A percentile compares a stretch with the other conserved stretches of the same genome.
Evolutionary conservation across 2,888 invertebrate species (phyloP).

Genomic region (Papilio elwesi): DNA sequence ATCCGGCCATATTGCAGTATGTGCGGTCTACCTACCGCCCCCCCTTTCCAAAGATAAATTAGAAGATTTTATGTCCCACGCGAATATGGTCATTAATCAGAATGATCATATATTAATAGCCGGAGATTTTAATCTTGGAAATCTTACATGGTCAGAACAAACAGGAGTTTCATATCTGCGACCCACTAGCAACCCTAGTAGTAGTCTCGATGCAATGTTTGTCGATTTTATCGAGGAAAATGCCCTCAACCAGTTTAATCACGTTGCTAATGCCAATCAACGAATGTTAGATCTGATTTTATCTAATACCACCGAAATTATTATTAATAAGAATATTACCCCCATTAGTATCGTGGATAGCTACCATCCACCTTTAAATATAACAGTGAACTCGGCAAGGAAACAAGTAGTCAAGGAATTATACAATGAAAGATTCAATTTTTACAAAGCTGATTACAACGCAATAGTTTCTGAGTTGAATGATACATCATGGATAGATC

Average conservation of each 20-base stretch:
- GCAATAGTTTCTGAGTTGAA: not conserved
- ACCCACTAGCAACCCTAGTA: not conserved
- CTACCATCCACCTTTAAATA: slow-evolving; percentile 6
- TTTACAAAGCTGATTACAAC: not conserved
- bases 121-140: slow-evolving; percentile 10
- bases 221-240: slow-evolving; percentile 7
- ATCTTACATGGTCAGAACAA: slow-evolving; percentile 1
- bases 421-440: not conserved
- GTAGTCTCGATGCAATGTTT: not conserved
- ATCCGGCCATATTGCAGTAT: not conserved
- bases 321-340: not conserved
- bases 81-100: not conserved
- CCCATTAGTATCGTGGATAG: not conserved
- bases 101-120: not conserved
- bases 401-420: not conserved
- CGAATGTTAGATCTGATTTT: slow-evolving; percentile 1
- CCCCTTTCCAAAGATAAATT: slow-evolving; percentile 6
- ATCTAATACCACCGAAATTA: not conserved
- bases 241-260: not conserved
- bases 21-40: not conserved
- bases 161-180: not conserved
- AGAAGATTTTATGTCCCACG: slow-evolving; percentile 8
- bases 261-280: not conserved
- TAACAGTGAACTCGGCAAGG: not conserved
- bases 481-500: not conserved